Evolutionary conservation across 2,888 invertebrate genomes (phyloP).

Genomic region (Formica aserva): DNA sequence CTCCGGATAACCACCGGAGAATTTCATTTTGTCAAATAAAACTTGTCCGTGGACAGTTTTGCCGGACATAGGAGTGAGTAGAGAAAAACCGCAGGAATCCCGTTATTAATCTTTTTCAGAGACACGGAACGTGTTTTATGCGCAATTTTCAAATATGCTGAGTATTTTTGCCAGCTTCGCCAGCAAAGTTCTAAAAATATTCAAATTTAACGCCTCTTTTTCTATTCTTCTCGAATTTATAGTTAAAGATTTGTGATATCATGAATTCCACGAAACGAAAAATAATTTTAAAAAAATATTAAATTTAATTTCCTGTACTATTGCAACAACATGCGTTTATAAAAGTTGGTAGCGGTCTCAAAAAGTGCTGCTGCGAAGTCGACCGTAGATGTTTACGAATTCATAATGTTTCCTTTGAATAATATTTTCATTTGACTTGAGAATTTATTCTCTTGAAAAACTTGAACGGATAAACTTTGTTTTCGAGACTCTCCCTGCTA

Average conservation of each 20-base stretch:
- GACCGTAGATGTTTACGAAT: slow-evolving; percentile 25
- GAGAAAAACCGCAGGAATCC: slow-evolving; percentile 47
- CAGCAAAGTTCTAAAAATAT: slow-evolving; percentile 28
- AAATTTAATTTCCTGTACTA: not conserved
- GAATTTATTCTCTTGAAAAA: slow-evolving; percentile 34
- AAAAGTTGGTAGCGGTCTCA: not conserved
- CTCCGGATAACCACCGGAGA: slow-evolving; percentile 62
- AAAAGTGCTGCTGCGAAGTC: not conserved
- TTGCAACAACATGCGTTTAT: not conserved
- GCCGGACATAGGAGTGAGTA: slow-evolving; percentile 49
- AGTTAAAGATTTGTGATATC: not conserved
- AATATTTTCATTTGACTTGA: slow-evolving; percentile 38
- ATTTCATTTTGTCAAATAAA: slow-evolving; percentile 70
- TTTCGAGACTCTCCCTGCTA: not conserved
- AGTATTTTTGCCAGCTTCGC: not conserved
- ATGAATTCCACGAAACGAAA: not conserved
- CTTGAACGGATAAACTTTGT: slow-evolving; percentile 31
- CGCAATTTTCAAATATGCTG: slow-evolving; percentile 44
- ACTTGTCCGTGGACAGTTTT: slow-evolving; percentile 53
- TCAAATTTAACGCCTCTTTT: not conserved
- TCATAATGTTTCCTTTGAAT: slow-evolving; percentile 22
- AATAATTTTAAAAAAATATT: not conserved
- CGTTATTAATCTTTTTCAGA: slow-evolving; percentile 58
- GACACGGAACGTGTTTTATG: slow-evolving; percentile 48
- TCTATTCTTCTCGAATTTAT: not conserved